Evolutionary conservation across 2,113 vertebrate species (phyloP).

Genomic region (Engraulis encrasicolus): DNA sequence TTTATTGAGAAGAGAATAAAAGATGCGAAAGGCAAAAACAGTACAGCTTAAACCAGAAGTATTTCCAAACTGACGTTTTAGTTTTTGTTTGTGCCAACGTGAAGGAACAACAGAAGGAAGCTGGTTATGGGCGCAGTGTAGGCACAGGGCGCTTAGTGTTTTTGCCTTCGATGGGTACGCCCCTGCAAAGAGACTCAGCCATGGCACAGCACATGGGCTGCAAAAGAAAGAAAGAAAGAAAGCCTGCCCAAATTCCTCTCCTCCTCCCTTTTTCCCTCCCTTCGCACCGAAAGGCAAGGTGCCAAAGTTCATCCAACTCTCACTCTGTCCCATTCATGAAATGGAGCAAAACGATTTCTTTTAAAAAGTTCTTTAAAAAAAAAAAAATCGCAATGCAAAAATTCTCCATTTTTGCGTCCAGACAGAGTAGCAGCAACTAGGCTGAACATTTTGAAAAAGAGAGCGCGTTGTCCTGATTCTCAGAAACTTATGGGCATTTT

Average conservation of each 20-base stretch:
- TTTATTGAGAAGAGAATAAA: neutral
- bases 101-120: neutral
- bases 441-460: neutral
- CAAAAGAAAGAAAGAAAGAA: too few relatives aligned
- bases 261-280: neutral
- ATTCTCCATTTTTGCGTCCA: neutral
- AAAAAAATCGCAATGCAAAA: neutral
- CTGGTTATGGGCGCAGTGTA: neutral
- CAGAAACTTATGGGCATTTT: conserved; percentile 13
- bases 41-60: conserved; percentile 22
- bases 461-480: neutral
- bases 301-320: neutral
- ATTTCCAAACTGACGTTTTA: conserved; percentile 26
- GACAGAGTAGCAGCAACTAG: neutral
- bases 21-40: conserved; percentile 30
- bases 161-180: neutral
- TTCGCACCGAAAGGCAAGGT: neutral
- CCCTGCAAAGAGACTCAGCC: neutral
- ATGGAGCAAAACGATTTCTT: too few relatives aligned
- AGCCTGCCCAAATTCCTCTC: neutral
- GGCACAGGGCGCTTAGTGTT: neutral
- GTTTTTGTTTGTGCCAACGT: neutral
- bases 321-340: neutral
- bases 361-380: too few relatives aligned
- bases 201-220: neutral